Percentiles rank a stretch among this genome's conserved stretches.
Evolutionary conservation across 2,113 vertebrate genomes (phyloP).

Genomic region (Saimiri boliviensis): DNA sequence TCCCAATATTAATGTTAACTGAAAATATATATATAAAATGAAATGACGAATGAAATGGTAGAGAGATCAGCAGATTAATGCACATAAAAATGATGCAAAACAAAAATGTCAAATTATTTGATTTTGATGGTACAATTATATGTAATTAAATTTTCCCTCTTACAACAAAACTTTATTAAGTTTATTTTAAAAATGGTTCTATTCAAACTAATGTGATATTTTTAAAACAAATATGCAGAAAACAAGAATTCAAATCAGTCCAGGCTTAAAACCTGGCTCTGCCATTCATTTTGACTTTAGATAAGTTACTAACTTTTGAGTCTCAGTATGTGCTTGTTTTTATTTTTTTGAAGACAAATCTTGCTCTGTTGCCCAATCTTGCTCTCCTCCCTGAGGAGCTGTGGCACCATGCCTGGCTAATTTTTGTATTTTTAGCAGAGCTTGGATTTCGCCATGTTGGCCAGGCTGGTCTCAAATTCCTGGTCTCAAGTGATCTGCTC

Average conservation of each 20-base stretch:
- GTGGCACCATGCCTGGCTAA: too few species aligned
- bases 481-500: too few species aligned
- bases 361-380: too few species aligned
- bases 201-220: not conserved
- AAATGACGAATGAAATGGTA: not conserved
- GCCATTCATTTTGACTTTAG: not conserved
- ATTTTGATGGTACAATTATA: not conserved
- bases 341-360: too few species aligned
- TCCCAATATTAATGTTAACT: constrained; percentile 11
- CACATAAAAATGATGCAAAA: not conserved
- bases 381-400: too few species aligned
- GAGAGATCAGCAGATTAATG: not conserved
- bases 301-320: not conserved
- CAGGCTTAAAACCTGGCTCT: constrained; percentile 29
- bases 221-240: not conserved
- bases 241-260: not conserved
- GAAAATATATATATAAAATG: not conserved
- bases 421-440: too few species aligned
- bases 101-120: not conserved
- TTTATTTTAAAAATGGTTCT: not conserved
- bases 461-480: too few species aligned
- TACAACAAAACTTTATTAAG: not conserved
- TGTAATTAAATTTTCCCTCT: not conserved
- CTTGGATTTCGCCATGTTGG: too few species aligned
- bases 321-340: too few species aligned